Conservation (phyloP, 2,888 invertebrate genomes). For the Ochropleura leucogaster region DNA sequence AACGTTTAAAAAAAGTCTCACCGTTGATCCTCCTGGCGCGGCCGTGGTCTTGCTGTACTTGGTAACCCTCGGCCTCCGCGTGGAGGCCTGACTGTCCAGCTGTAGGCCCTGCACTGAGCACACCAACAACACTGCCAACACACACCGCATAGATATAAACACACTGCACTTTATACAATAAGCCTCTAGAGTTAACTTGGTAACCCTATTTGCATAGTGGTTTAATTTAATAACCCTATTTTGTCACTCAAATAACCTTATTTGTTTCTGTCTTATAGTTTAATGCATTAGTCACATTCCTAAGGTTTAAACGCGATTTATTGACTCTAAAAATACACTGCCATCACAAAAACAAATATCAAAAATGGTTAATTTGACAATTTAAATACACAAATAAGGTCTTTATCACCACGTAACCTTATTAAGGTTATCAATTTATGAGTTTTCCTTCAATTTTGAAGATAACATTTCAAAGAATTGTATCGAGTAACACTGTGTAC, state of each 20-base stretch:
- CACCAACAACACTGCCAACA: conserved; percentile 85
- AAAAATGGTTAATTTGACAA: neutral
- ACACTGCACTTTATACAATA: conserved; percentile 44
- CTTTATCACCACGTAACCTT: neutral
- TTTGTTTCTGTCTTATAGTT: neutral
- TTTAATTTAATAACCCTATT: conserved; percentile 9
- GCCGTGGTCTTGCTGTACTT: conserved; percentile 91
- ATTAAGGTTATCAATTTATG: neutral
- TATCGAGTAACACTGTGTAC: conserved; percentile 18
- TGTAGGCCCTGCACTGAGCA: conserved; percentile 87
- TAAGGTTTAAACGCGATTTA: neutral
- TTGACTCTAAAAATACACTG: neutral
- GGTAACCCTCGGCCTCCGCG: conserved; percentile 92
- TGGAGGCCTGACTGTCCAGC: conserved; percentile 91
- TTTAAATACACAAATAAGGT: neutral
- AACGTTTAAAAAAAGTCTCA: conserved; percentile 63
- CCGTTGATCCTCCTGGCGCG: conserved; percentile 86
- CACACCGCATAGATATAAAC: conserved; percentile 76
- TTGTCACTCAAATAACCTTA: neutral
- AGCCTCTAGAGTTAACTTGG: conserved; percentile 34
- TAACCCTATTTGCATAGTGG: neutral
- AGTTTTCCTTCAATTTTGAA: neutral
- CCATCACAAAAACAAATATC: neutral
- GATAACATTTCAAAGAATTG: conserved; percentile 15
- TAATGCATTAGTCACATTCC: neutral